Percentiles rank a stretch among this genome's conserved stretches.
Evolutionary conservation across 2,113 vertebrate genomes (phyloP).

Genomic region (Epinephelus cyanopodus): DNA sequence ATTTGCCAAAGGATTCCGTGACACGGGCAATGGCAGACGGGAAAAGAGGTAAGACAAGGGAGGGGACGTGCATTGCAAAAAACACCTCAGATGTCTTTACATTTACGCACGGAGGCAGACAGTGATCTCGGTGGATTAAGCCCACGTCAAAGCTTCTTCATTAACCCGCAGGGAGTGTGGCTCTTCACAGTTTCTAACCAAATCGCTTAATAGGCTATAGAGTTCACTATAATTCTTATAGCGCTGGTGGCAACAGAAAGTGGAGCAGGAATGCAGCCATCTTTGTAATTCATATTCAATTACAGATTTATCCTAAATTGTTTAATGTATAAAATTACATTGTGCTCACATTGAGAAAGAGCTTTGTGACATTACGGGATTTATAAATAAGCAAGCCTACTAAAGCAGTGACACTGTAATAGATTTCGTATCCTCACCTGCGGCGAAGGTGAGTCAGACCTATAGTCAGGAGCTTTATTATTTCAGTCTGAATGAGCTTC

Average conservation of each 20-base stretch:
- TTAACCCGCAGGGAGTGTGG: constrained; percentile 49
- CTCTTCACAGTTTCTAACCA: constrained; percentile 30
- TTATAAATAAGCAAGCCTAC: neutral
- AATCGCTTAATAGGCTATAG: neutral
- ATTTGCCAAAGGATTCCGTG: constrained; percentile 98
- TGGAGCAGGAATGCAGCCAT: neutral
- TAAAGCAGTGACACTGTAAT: neutral
- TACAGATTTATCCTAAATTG: neutral
- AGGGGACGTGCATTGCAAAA: neutral
- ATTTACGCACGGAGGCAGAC: neutral
- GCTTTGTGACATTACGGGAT: neutral
- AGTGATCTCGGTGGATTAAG: constrained; percentile 53
- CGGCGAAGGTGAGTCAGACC: neutral
- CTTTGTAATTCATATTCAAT: neutral
- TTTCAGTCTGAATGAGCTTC: neutral
- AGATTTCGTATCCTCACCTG: neutral
- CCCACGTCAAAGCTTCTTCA: constrained; percentile 22
- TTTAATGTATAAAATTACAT: no score
- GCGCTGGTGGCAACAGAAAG: neutral
- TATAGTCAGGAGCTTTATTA: neutral
- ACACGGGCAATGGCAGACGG: constrained; percentile 97
- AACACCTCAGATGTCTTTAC: constrained; percentile 2
- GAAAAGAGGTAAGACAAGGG: constrained; percentile 92
- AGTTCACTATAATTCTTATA: neutral
- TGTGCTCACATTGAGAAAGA: neutral